These are phyloP conservation scores for Zoanthus sociatus DNA, from an alignment of 92 coral and sea anemone species.

Conservation along the genomic window DNA sequence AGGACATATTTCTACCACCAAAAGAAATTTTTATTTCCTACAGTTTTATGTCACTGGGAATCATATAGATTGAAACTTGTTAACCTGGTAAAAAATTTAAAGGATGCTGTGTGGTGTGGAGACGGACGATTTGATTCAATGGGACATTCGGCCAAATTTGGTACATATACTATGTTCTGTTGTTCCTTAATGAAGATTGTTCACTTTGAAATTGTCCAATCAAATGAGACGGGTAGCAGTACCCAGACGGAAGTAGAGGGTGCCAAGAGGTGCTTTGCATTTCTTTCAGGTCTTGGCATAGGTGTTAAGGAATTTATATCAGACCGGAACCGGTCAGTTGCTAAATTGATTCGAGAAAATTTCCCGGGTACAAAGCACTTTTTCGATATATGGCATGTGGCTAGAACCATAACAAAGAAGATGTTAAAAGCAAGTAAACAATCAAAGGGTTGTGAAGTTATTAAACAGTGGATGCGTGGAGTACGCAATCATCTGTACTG, in stretches of 20 bases:
- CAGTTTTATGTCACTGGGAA: neutral
- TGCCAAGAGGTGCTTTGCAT: neutral
- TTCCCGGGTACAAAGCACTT: neutral
- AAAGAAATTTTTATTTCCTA: slow-evolving; percentile 62
- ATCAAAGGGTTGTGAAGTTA: slow-evolving; percentile 14
- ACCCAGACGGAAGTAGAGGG: neutral
- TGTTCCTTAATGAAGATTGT: neutral
- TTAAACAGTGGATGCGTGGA: slow-evolving; percentile 31
- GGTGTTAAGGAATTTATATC: neutral
- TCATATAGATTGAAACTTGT: slow-evolving; percentile 48
- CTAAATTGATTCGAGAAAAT: neutral
- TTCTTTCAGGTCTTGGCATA: neutral
- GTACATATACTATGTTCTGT: neutral
- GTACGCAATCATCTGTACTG: slow-evolving; percentile 45
- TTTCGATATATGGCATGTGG: slow-evolving; percentile 56
- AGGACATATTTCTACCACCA: slow-evolving; percentile 71
- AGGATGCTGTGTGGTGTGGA: neutral
- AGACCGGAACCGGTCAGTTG: neutral
- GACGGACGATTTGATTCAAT: too few species aligned
- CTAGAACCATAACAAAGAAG: slow-evolving; percentile 39
- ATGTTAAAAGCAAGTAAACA: slow-evolving; percentile 41
- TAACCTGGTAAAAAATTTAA: neutral
- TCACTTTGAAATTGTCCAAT: neutral
- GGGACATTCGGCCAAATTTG: neutral
- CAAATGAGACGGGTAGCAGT: slow-evolving; percentile 5